phyloP scores from a whole-genome alignment of 2,113 vertebrate genomes.

The Syngnathoides biaculeatus region DNA sequence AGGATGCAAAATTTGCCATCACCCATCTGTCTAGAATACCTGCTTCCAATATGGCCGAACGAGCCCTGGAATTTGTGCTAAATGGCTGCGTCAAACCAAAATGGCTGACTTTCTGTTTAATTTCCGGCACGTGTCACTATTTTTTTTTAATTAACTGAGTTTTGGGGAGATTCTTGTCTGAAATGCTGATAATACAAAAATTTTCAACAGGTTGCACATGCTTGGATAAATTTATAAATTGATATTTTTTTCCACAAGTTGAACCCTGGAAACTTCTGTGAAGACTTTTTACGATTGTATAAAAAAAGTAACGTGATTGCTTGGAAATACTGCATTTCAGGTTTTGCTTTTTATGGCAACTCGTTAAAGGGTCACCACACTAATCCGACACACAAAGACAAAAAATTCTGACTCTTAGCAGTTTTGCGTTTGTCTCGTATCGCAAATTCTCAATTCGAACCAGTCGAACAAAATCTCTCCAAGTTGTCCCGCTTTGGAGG shows the following conservation, averaged over 20 bases:
- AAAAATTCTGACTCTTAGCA: neutral
- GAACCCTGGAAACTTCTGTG: neutral
- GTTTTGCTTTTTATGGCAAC: too few species aligned
- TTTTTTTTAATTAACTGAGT: neutral
- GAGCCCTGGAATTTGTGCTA: neutral
- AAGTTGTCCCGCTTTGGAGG: neutral
- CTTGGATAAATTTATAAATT: neutral
- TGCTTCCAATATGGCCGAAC: neutral
- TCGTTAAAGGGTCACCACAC: neutral
- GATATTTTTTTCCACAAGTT: neutral
- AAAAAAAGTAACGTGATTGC: neutral
- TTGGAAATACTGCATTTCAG: neutral
- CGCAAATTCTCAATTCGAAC: neutral
- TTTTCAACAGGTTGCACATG: neutral
- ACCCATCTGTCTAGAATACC: too few species aligned
- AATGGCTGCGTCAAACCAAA: neutral
- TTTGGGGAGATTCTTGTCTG: neutral
- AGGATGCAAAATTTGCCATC: too few species aligned
- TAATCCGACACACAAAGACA: neutral
- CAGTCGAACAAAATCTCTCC: neutral
- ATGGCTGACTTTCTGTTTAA: neutral
- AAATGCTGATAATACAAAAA: neutral
- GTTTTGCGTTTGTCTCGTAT: neutral
- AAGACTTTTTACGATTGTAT: neutral
- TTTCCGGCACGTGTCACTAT: too few species aligned